Conservation (phyloP, 1,140 invertebrate species). For the Wiebesia pumilae region DNA sequence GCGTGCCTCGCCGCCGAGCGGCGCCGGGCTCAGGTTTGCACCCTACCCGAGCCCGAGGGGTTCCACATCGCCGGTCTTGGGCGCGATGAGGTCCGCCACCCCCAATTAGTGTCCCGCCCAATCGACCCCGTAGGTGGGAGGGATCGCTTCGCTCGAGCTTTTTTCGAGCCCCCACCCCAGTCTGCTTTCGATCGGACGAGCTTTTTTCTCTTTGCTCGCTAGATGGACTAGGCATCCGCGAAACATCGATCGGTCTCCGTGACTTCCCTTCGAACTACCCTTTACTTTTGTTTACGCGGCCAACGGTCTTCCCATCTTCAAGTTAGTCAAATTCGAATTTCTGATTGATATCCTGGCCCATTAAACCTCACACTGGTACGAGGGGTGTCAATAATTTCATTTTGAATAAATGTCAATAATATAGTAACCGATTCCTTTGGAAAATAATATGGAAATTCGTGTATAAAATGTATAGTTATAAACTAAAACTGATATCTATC, state of each 20-base stretch:
- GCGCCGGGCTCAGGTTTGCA: slow-evolving; percentile 66
- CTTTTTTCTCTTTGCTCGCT: background rate
- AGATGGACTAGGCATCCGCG: background rate
- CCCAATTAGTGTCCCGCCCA: slow-evolving; percentile 38
- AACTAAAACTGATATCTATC: background rate
- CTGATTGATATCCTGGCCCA: background rate
- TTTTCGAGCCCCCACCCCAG: slow-evolving; percentile 7
- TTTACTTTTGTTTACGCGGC: background rate
- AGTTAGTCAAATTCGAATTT: background rate
- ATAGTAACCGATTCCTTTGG: background rate
- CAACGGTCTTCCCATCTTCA: background rate
- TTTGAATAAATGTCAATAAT: background rate
- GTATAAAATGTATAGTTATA: background rate
- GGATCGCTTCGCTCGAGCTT: background rate
- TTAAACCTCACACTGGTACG: background rate
- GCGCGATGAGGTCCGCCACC: slow-evolving; percentile 38
- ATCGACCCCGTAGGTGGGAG: background rate
- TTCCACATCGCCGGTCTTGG: slow-evolving; percentile 61
- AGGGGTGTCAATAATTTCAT: no score
- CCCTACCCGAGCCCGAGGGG: slow-evolving; percentile 65
- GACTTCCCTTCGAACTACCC: background rate
- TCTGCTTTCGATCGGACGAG: background rate
- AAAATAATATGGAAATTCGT: background rate
- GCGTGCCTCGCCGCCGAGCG: slow-evolving; percentile 67
- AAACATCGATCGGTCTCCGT: background rate